A percentile compares a stretch with the other conserved stretches of the same genome.
phyloP scores from a whole-genome alignment of 2,113 vertebrate species.

The Lynx canadensis region DNA sequence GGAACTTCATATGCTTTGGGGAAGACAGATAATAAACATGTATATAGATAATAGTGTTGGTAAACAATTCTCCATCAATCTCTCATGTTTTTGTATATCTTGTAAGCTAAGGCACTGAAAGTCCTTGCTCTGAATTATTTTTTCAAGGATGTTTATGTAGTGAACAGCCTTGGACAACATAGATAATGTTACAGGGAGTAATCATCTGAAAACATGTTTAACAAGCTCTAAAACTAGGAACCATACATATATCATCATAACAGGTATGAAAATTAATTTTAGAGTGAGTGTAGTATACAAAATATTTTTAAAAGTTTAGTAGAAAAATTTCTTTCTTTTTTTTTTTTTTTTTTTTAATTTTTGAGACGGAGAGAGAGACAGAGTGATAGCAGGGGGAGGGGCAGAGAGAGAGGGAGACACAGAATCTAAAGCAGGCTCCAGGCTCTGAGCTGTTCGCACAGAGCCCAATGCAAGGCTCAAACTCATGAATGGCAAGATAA shows the following conservation, averaged over 20 bases:
- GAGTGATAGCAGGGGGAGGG: too few species aligned
- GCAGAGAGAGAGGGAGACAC: too few species aligned
- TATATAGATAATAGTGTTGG: neutral
- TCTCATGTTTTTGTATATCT: neutral
- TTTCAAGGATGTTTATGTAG: neutral
- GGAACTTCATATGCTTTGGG: neutral
- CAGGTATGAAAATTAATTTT: conserved; percentile 7
- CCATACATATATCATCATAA: neutral
- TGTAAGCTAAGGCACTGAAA: neutral
- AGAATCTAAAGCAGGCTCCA: too few species aligned
- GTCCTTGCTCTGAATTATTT: neutral
- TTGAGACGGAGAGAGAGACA: too few species aligned
- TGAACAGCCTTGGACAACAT: neutral
- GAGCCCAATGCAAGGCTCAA: too few species aligned
- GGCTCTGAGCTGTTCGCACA: too few species aligned
- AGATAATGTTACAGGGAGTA: neutral
- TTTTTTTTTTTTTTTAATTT: too few species aligned
- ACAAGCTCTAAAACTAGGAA: neutral
- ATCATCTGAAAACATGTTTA: neutral
- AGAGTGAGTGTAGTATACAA: neutral
- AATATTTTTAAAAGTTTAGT: conserved; percentile 5
- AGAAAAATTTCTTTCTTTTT: neutral
- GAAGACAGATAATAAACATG: neutral
- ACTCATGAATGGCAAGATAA: too few species aligned
- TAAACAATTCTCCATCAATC: neutral